Conservation (phyloP, 2,888 invertebrate genomes). For the Hedychridium roseum region DNA sequence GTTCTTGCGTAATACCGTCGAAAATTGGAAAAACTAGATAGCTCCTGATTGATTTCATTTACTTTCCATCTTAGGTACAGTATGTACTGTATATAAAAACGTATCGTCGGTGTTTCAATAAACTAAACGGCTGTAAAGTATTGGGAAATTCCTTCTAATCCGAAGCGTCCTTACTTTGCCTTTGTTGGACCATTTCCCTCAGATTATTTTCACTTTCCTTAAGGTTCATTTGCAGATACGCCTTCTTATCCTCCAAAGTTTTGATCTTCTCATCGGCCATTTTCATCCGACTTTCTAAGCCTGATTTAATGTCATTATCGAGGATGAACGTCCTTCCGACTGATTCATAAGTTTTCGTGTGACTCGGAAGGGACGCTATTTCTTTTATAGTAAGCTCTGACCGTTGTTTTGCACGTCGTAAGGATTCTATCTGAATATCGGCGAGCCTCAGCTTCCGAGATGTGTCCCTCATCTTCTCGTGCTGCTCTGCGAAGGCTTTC, state of each 20-base stretch:
- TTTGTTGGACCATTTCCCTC: conserved; percentile 81
- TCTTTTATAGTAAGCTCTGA: conserved; percentile 75
- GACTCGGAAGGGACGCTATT: conserved; percentile 69
- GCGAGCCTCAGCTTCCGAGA: conserved; percentile 81
- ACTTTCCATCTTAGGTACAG: too few species aligned
- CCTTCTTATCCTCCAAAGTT: conserved; percentile 77
- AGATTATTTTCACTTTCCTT: conserved; percentile 87
- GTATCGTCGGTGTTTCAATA: too few species aligned
- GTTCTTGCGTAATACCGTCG: too few species aligned
- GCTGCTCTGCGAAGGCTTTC: conserved; percentile 83
- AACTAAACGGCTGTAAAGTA: too few species aligned
- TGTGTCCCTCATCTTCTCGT: conserved; percentile 82
- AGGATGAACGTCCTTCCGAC: conserved; percentile 87
- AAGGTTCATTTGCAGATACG: conserved; percentile 81
- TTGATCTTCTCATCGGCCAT: conserved; percentile 73
- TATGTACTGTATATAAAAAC: too few species aligned
- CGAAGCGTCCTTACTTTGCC: conserved; percentile 55
- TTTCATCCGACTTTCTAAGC: conserved; percentile 70
- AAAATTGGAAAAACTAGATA: too few species aligned
- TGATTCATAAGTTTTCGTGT: conserved; percentile 79
- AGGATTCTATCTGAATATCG: conserved; percentile 78
- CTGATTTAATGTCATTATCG: conserved; percentile 71
- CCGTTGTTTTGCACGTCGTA: conserved; percentile 74
- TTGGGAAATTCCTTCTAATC: conserved; percentile 24
- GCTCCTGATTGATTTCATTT: too few species aligned